Conservation (phyloP, 2,888 invertebrate genomes). For the Chouioia cunea region DNA sequence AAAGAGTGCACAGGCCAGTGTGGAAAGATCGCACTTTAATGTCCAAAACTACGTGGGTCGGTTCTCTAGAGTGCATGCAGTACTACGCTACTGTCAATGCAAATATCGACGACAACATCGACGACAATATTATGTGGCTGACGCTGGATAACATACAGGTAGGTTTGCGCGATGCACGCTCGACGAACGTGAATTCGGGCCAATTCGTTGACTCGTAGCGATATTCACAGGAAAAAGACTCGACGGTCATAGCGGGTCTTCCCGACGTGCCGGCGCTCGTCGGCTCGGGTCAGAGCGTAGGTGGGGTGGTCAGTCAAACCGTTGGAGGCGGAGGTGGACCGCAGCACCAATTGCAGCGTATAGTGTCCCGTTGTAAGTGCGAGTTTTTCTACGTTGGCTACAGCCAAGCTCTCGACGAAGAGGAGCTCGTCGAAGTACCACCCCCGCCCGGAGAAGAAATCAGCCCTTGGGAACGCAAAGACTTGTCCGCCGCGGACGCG, state of each 20-base stretch:
- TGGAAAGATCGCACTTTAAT: constrained; percentile 89
- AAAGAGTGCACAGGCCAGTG: constrained; percentile 88
- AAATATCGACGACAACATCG: constrained; percentile 65
- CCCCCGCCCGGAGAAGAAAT: constrained; percentile 80
- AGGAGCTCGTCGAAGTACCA: constrained; percentile 75
- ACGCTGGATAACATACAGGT: constrained; percentile 91
- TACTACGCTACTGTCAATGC: constrained; percentile 98
- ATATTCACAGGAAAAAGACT: constrained; percentile 75
- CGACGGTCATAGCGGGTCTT: constrained; percentile 81
- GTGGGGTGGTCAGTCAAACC: constrained; percentile 93
- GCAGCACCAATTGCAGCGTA: constrained; percentile 86
- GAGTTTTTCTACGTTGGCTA: constrained; percentile 98
- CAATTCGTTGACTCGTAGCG: not conserved
- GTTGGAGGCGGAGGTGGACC: constrained; percentile 81
- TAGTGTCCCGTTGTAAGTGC: constrained; percentile 97
- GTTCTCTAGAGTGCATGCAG: constrained; percentile 96
- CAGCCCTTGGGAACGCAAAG: constrained; percentile 83
- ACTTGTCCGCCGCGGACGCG: constrained; percentile 90
- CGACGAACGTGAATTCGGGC: not conserved
- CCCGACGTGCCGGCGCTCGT: constrained; percentile 91
- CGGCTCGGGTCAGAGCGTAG: constrained; percentile 95
- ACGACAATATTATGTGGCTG: constrained; percentile 96
- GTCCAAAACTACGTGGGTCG: constrained; percentile 96
- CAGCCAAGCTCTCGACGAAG: constrained; percentile 81
- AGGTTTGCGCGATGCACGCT: too few relatives aligned